Evolutionary conservation across 2,888 invertebrate species (phyloP).

Genomic region (Pandemis cinnamomeana): DNA sequence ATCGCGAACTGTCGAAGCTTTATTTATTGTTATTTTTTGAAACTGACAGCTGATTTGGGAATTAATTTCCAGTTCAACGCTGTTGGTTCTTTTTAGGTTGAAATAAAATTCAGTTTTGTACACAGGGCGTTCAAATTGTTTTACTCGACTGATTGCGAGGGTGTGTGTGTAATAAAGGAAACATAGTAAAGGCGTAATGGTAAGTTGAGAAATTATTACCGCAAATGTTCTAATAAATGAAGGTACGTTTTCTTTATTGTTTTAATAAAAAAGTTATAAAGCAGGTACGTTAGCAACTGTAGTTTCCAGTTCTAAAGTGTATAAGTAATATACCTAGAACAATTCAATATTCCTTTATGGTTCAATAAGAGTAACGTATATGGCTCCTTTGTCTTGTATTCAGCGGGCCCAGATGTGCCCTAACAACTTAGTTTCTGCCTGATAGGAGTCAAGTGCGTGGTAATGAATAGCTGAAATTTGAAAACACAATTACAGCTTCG

Average conservation of each 20-base stretch:
- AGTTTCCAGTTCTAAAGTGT: conserved; percentile 20
- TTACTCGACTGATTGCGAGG: conserved; percentile 64
- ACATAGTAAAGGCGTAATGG: conserved; percentile 60
- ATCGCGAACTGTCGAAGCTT: not conserved
- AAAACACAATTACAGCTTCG: not conserved
- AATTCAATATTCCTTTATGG: conserved; percentile 28
- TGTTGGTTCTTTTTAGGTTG: conserved; percentile 50
- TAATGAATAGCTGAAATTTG: not conserved
- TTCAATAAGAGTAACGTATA: conserved; percentile 12
- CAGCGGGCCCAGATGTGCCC: not conserved
- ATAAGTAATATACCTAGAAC: conserved; percentile 7
- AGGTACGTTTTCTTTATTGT: conserved; percentile 21
- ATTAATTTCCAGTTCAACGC: conserved; percentile 42
- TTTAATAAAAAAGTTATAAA: conserved; percentile 31
- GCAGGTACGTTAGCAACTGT: conserved; percentile 3
- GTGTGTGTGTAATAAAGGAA: conserved; percentile 55
- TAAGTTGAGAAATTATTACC: conserved; percentile 58
- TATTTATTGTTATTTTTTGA: conserved; percentile 19
- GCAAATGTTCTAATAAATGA: conserved; percentile 41
- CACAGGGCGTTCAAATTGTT: conserved; percentile 50
- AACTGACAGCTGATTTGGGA: conserved; percentile 30
- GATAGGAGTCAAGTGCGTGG: not conserved
- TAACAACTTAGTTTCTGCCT: not conserved
- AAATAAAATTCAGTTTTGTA: conserved; percentile 50
- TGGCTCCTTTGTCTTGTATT: conserved; percentile 6